Conservation (phyloP, 1,140 invertebrate genomes). For the Aphaenogaster floridana region DNA sequence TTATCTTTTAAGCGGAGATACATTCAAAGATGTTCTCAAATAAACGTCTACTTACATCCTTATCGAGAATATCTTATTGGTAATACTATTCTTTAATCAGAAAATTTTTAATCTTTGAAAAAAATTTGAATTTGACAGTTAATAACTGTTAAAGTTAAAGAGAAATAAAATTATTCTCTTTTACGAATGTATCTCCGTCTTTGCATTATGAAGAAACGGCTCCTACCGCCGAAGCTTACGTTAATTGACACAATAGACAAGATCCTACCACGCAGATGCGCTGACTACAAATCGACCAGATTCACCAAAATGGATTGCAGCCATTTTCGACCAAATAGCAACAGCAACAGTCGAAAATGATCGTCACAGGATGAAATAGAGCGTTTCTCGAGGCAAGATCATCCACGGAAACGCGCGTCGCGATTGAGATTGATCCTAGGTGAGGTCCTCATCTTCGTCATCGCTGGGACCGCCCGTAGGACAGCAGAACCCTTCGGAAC, state of each 20-base stretch:
- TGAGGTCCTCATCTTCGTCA: constrained; percentile 86
- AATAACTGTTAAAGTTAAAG: not conserved
- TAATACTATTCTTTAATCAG: not conserved
- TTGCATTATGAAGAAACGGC: constrained; percentile 38
- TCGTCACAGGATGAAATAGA: constrained; percentile 54
- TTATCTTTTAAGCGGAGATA: constrained; percentile 20
- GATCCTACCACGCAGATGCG: constrained; percentile 72
- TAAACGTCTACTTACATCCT: not conserved
- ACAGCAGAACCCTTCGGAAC: constrained; percentile 93
- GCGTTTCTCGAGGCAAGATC: constrained; percentile 60
- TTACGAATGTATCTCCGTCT: constrained; percentile 46
- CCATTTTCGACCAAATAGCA: constrained; percentile 46
- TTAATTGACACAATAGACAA: constrained; percentile 74
- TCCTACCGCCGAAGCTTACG: constrained; percentile 35
- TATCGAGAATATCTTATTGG: not conserved
- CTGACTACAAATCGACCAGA: constrained; percentile 73
- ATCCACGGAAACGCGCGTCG: constrained; percentile 50
- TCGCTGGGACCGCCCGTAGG: constrained; percentile 90
- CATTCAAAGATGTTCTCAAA: constrained; percentile 15
- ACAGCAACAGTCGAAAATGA: constrained; percentile 23
- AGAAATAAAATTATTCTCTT: constrained; percentile 15
- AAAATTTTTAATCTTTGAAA: not conserved
- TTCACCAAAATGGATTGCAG: constrained; percentile 69
- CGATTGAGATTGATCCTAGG: constrained; percentile 78
- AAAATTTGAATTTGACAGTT: not conserved